These are phyloP conservation scores for Caenorhabditis imperialis DNA, from an alignment of 2,888 invertebrate species.

Conservation along the genomic window DNA sequence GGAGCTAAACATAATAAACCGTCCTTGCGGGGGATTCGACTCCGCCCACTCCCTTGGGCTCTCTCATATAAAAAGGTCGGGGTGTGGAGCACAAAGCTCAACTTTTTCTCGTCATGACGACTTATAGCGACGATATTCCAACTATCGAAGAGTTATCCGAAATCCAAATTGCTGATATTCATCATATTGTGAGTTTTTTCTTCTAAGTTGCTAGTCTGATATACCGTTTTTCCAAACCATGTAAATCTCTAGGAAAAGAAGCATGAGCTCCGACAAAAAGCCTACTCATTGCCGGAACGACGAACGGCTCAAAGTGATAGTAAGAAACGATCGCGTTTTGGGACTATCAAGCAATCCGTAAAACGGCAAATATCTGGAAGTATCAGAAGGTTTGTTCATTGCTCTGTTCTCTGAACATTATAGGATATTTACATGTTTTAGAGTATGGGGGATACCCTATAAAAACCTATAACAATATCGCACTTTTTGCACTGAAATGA, in stretches of 20 bases:
- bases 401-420: slow-evolving; percentile 3
- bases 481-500: too few species aligned
- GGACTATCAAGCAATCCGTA: slow-evolving; percentile 55
- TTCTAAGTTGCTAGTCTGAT: too few species aligned
- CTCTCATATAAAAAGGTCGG: slow-evolving; percentile 23
- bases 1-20: slow-evolving; percentile 48
- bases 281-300: slow-evolving; percentile 47
- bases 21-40: slow-evolving; percentile 37
- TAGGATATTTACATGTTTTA: not conserved
- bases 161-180: slow-evolving; percentile 45
- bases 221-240: too few species aligned
- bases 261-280: slow-evolving; percentile 40
- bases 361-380: slow-evolving; percentile 54
- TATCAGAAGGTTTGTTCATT: slow-evolving; percentile 39
- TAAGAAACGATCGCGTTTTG: slow-evolving; percentile 43
- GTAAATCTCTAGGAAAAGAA: slow-evolving; percentile 44
- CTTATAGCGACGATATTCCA: slow-evolving; percentile 46
- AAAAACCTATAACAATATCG: too few species aligned
- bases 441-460: not conserved
- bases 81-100: slow-evolving; percentile 41
- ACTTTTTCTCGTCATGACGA: slow-evolving; percentile 25
- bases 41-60: slow-evolving; percentile 29
- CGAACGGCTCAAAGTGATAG: slow-evolving; percentile 29
- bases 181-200: slow-evolving; percentile 28
- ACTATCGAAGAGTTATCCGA: slow-evolving; percentile 53